Conservation (phyloP, 2,888 invertebrate genomes). For the Pherbina coryleti region DNA sequence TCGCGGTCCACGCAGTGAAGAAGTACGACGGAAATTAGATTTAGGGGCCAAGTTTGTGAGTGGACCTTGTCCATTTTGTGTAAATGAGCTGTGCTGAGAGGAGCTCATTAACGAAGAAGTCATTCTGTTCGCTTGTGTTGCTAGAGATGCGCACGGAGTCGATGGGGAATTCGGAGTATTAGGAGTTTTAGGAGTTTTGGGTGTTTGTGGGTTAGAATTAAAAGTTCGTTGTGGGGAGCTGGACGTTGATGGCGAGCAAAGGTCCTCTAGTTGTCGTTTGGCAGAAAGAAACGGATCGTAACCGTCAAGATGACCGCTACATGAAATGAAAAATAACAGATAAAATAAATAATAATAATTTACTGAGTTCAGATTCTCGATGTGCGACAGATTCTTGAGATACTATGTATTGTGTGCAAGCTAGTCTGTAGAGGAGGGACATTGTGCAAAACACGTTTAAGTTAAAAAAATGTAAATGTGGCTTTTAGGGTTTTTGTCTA, state of each 20-base stretch:
- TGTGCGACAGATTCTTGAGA: not conserved
- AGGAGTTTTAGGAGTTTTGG: conserved; percentile 48
- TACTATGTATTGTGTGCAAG: not conserved
- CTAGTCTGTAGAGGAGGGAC: not conserved
- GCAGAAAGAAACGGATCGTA: conserved; percentile 86
- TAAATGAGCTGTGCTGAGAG: conserved; percentile 43
- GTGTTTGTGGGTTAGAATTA: conserved; percentile 60
- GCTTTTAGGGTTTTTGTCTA: not conserved
- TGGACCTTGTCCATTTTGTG: conserved; percentile 49
- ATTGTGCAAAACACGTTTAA: not conserved
- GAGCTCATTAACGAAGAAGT: conserved; percentile 56
- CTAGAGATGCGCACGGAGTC: conserved; percentile 38
- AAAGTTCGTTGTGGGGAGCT: conserved; percentile 50
- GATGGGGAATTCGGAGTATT: conserved; percentile 23
- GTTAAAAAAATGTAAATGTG: not conserved
- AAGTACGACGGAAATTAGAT: conserved; percentile 67
- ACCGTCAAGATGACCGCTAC: conserved; percentile 60
- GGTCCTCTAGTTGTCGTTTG: conserved; percentile 85
- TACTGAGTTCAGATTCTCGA: conserved; percentile 1
- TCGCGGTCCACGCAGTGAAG: conserved; percentile 66
- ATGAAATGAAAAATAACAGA: conserved; percentile 36
- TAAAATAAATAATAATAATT: conserved; percentile 24
- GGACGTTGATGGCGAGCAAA: conserved; percentile 78
- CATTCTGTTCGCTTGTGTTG: conserved; percentile 49
- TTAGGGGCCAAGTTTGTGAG: conserved; percentile 54